Evolutionary conservation across 1,140 invertebrate genomes (phyloP).

Genomic region (Macrosteles quadrilineatus): DNA sequence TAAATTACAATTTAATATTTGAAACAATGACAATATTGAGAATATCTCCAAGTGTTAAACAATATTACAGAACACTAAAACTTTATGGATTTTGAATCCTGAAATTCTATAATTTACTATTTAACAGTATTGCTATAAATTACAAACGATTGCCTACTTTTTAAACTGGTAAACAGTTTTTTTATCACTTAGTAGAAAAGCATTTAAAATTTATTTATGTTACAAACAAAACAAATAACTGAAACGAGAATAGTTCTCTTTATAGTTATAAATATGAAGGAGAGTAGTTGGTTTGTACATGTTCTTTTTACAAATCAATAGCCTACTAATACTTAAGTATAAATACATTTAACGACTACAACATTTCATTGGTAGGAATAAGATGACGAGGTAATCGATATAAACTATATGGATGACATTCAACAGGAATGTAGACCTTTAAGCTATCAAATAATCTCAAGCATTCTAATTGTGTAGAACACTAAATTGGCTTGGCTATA

Average conservation of each 20-base stretch:
- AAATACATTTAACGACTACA: constrained; percentile 14
- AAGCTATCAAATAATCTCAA: constrained; percentile 1
- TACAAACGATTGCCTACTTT: neutral
- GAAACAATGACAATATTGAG: too few relatives aligned
- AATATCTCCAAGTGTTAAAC: too few relatives aligned
- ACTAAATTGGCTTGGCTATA: too few relatives aligned
- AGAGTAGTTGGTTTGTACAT: neutral
- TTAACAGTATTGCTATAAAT: constrained; percentile 4
- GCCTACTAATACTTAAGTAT: constrained; percentile 11
- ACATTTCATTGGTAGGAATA: constrained; percentile 7
- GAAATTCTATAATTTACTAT: constrained; percentile 8
- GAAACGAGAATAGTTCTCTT: neutral
- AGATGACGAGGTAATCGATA: neutral
- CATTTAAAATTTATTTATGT: constrained; percentile 9
- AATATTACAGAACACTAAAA: too few relatives aligned
- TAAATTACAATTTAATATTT: too few relatives aligned
- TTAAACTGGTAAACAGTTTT: neutral
- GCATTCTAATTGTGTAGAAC: neutral
- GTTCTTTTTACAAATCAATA: constrained; percentile 11
- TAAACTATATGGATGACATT: constrained; percentile 7
- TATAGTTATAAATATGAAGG: neutral
- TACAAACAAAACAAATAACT: neutral
- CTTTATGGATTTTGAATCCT: constrained; percentile 6
- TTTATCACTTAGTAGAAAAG: neutral
- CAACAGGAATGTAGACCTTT: neutral